Evolutionary conservation across 2,888 invertebrate species (phyloP), one percentile per base, ranked within the genome.

Genomic region (Pammene aurita): DNA sequence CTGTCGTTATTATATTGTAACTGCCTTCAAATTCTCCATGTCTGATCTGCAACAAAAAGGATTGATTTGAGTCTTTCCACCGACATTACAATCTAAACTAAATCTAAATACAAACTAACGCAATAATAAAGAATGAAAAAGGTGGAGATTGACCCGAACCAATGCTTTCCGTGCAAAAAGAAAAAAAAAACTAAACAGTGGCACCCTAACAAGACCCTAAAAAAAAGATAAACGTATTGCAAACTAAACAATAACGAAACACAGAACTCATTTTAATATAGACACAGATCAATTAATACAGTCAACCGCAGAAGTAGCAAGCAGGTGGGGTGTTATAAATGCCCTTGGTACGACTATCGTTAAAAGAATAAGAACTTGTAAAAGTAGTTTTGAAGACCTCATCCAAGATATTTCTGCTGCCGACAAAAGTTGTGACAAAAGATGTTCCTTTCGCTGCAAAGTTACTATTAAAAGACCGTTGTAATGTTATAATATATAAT

Each of bases 111-210:
- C 76, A 81, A 72, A 71, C 71, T 66, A 67, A 72, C 70, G 67
- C 50, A 58, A 74, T 70, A 74, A 62, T 64, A 74, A 72, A 70
- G 66, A 74, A 57, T 13, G 71, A 74, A 63, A 72, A 70, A 77
- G 84, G 88, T 89, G 89, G 88, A 90, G 84, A 79, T 83, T 84
- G 87, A 89, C 89, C 87, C 89, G 89, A 88, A 87, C 82, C 86
- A 85, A 87, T 81, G 77, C 79, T 82, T 86, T 80, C 66, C 74
- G 73, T 77, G 77, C 78, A 66, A 34, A 18, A 61, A 48, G 38
- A 7, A 5, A 34, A 56, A n/a, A 41, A 14, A 46, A 13, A 41
- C 26, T 16, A 34, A 44, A 18, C 2, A 57, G 5, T 57, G n/a
- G n/a, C n/a, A n/a, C n/a, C n/a, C 5, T 13, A 26, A 42, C 16